phyloP scores from a whole-genome alignment of 2,113 vertebrate species.

The Rattus norvegicus region GRCr8 NC_086029.1:80174501-80175000 shows the following conservation, averaged over 20 bases:
- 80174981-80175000: background rate
- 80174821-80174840: background rate
- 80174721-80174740: background rate
- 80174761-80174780: background rate
- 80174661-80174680: background rate
- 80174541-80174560: background rate
- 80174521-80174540: background rate
- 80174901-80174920: background rate
- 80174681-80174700: background rate
- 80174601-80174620: background rate
- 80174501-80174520: background rate
- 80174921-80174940: background rate
- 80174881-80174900: rapidly evolving
- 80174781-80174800: background rate
- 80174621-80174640: background rate
- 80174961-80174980: background rate
- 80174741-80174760: background rate
- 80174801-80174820: background rate
- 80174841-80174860: background rate
- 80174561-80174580: background rate
- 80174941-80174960: background rate
- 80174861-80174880: background rate
- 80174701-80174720: background rate
- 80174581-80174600: background rate
- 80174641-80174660: background rate